Evolutionary conservation across 2,888 invertebrate species (phyloP), one percentile per base, ranked within the genome.

Genomic region (Synanthedon andrenaeformis): DNA sequence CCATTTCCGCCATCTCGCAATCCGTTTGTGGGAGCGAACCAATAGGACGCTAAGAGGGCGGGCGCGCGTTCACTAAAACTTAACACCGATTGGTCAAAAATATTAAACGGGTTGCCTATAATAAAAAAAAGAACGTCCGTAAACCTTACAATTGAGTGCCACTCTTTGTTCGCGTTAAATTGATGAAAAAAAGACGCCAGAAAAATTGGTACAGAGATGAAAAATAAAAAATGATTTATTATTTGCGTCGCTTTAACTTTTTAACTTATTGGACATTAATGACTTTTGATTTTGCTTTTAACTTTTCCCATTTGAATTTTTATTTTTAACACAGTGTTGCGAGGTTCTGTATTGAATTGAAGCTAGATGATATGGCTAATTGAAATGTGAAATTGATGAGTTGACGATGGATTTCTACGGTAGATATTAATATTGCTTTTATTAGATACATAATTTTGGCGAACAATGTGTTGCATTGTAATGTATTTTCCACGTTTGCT

Each of bases 191-290:
- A 83, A 78, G 80, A 80, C 79, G 35, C 73, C 66, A 66, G 78
- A 79, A 79, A 82, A 81, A 80, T 81, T 79, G 77, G 74, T 76
- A 74, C 72, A 67, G 79, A 79, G 78, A 82, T 81, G 82, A 23
- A 23, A 79, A 82, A 83, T 81, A 82, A 79, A 83, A 82, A 83
- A 84, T 87, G 86, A 87, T 87, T 87, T 87, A 87, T 85, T 80
- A 82, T 75, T 69, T 65, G 68, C 69, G 73, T 72, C 77, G 74
- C 72, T 76, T 8, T 79, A 81, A 83, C 82, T 82, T 85, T 84
- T 83, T 82, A 86, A 87, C 82, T 83, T 84, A 86, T 84, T 83
- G 79, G 78, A 87, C 79, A 67, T 76, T 86, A 85, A 87, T 85
- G 82, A 83, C 78, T 85, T 84, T 79, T 85, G 86, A 87, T 85